phyloP scores from a whole-genome alignment of 2,113 vertebrate genomes.

The Eulemur rufifrons region DNA sequence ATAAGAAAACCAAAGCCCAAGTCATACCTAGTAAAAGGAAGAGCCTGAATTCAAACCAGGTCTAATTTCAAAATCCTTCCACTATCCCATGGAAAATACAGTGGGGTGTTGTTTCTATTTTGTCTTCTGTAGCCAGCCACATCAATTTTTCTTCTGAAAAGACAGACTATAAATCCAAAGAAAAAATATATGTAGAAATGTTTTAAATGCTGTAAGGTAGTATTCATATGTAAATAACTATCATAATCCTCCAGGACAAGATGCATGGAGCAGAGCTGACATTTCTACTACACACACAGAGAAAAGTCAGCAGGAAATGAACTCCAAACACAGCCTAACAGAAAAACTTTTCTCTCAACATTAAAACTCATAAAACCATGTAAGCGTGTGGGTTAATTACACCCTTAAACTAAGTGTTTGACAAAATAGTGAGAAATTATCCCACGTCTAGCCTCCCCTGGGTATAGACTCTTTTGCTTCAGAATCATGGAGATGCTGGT shows the following conservation, averaged over 20 bases:
- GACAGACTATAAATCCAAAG: background rate
- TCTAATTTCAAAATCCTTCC: constrained; percentile 28
- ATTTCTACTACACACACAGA: background rate
- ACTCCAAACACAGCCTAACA: background rate
- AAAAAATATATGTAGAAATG: background rate
- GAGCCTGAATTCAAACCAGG: constrained; percentile 7
- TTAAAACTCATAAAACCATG: constrained; percentile 7
- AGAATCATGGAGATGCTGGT: background rate
- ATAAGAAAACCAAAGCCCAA: constrained; percentile 47
- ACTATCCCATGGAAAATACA: background rate
- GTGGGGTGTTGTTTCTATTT: background rate
- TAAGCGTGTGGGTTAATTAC: background rate
- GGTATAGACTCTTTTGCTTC: background rate
- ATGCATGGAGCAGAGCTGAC: background rate
- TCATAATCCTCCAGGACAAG: background rate
- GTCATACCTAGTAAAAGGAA: background rate
- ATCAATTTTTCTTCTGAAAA: background rate
- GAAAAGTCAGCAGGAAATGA: background rate
- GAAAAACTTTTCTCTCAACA: background rate
- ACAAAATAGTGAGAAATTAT: background rate
- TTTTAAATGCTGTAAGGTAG: background rate
- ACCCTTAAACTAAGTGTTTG: background rate
- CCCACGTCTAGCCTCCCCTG: background rate
- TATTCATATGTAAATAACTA: background rate
- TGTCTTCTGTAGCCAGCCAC: background rate